Percentiles rank a stretch among this genome's conserved stretches.
These are phyloP conservation scores for Lithophane socia DNA, from an alignment of 2,888 invertebrate species.

Conservation along the genomic window DNA sequence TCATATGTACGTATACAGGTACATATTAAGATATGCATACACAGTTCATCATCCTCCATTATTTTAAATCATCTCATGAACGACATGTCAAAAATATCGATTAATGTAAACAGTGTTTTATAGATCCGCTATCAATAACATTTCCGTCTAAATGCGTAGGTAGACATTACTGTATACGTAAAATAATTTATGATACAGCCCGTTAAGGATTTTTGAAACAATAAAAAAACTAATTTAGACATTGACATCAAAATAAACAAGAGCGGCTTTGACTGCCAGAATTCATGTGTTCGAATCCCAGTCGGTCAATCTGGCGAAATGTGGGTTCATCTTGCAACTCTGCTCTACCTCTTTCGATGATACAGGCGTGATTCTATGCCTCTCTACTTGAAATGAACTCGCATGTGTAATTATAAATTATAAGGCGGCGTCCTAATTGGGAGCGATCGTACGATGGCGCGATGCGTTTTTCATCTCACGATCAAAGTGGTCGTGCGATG, in stretches of 20 bases:
- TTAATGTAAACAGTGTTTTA: constrained; percentile 71
- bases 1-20: background rate
- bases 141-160: constrained; percentile 48
- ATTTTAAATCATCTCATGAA: constrained; percentile 58
- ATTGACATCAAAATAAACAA: constrained; percentile 7
- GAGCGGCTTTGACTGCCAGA: background rate
- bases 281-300: background rate
- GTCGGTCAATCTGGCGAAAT: background rate
- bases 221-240: constrained; percentile 30
- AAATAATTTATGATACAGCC: constrained; percentile 47
- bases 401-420: too few species aligned
- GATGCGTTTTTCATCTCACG: too few species aligned
- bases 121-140: constrained; percentile 59
- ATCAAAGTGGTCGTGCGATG: too few species aligned
- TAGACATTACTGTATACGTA: constrained; percentile 19
- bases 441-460: too few species aligned
- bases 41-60: constrained; percentile 54
- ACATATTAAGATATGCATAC: background rate
- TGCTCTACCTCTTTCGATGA: background rate
- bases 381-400: background rate
- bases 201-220: constrained; percentile 42
- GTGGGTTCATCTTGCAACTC: background rate
- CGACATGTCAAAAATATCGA: constrained; percentile 62
- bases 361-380: background rate
- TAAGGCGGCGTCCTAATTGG: too few species aligned